Evolutionary conservation across 1,140 invertebrate genomes (phyloP), one percentile per base, ranked within the genome.

Genomic region (Penaeus japonicus): DNA sequence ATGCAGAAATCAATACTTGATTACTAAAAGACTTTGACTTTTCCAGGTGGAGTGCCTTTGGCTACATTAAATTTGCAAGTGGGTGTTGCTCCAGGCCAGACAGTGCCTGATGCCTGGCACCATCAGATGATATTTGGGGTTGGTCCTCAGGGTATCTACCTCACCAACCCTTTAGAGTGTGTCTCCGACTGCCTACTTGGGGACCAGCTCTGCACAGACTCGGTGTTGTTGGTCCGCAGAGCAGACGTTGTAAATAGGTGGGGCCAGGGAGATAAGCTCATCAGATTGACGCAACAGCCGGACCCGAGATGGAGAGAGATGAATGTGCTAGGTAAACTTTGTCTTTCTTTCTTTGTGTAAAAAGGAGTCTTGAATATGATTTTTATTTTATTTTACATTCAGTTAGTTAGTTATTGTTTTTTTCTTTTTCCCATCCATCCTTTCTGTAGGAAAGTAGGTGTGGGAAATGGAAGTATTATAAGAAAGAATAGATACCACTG

Each of bases 61-160:
- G 94, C 95, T 4, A 96, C 96, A 4, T 91, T 96, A 65, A 97
- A 97, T 92, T 93, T 96, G 7, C 96, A 97, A 93, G 94, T 91
- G 82, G 95, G 94, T 32, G 93, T 94, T 22, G 93, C 93, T 83
- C 93, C 93, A 32, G 92, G 92, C 27, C 93, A 93, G 35, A 93
- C 94, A 79, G 94, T 96, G 65, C 95, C 96, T 0, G 96, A 97
- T 91, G 95, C 95, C 5, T 97, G 96, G 96, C 96, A 97, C 92
- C 96, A 97, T 93, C 96, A 96, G 93, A 97, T 96, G 96, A 95
- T 97, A 65, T 96, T 96, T 92, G 96, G 96, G 2, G 95, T 97
- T 2, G 95, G 95, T 65, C 94, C 94, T 1, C 93, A 94, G 81
- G 96, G 95, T 65, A 93, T 96, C 47, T 96, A 96, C 92, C 92